Evolutionary conservation across 2,888 invertebrate genomes (phyloP), one percentile per base, ranked within the genome.

Genomic region (Sarcophaga caerulescens): DNA sequence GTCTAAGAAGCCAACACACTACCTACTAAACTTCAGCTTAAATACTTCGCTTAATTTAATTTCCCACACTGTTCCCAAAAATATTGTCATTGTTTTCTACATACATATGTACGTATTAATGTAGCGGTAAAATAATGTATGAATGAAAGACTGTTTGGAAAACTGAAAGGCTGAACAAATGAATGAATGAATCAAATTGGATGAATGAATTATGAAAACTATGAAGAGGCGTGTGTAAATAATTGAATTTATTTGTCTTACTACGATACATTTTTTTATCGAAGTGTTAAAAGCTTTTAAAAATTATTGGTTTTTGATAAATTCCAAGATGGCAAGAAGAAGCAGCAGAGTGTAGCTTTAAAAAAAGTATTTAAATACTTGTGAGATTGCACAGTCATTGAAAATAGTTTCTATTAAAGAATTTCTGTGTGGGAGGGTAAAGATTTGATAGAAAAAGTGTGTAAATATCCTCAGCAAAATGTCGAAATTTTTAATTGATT

Each of bases 191-290:
- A 14, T 21, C 21, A 47, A 44, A 45, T 73, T 52, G 52, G 17
- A 52, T 63, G 60, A 60, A 65, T 73, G 81, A 69, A 80, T 76
- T 68, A 69, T 59, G 35, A 21, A 57, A 80, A 70, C 60, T 59
- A 76, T 52, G 47, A 35, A 45, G 25, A 85, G 81, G 78, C 70
- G 79, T 79, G 79, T 82, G 71, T 82, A 60, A 81, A 81, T 79
- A 81, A 81, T 78, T 85, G 52, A 68, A 19, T 81, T 77, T 81
- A 75, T 66, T 75, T 75, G 73, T 70, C 69, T 68, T 19, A 76
- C 12, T 45, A 74, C 11, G 65, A 74, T 60, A 74, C 69, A 69
- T 70, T 65, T 21, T 75, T 81, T 71, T 19, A 25, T 21, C 57
- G 17, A 52, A 14, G 52, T 52, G 52, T 52, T 52, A 52, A 52